Evolutionary conservation across 1,140 invertebrate species (phyloP).

Genomic region (Parapsyche elsis): DNA sequence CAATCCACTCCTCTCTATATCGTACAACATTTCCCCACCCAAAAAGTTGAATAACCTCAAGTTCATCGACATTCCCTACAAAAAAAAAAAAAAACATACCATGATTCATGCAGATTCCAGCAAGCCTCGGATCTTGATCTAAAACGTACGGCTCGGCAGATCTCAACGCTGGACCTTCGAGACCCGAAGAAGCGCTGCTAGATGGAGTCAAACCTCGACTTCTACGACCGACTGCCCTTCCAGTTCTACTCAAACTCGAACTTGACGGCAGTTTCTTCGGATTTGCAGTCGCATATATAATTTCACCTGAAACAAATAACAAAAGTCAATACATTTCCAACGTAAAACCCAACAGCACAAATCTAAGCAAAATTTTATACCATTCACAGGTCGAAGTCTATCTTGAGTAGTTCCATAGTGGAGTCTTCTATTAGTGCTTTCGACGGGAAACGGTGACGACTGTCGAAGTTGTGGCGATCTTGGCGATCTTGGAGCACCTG

Average conservation of each 20-base stretch:
- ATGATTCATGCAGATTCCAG: constrained; percentile 49
- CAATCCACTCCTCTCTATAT: background rate
- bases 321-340: background rate
- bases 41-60: background rate
- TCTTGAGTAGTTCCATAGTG: constrained; percentile 66
- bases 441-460: constrained; percentile 75
- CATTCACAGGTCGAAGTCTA: constrained; percentile 67
- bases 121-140: constrained; percentile 49
- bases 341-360: background rate
- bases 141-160: constrained; percentile 47
- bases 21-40: background rate
- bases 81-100: constrained; percentile 38
- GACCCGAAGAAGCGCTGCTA: constrained; percentile 52
- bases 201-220: constrained; percentile 51
- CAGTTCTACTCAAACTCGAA: constrained; percentile 50
- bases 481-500: constrained; percentile 60
- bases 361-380: constrained; percentile 55
- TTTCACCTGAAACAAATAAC: constrained; percentile 54
- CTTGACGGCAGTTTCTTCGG: constrained; percentile 53
- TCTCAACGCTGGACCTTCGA: constrained; percentile 47
- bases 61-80: background rate
- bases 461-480: constrained; percentile 70
- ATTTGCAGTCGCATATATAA: constrained; percentile 54
- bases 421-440: constrained; percentile 72
- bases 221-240: constrained; percentile 47